Evolutionary conservation across 2,888 invertebrate species (phyloP).

Genomic region (Apamea crenata): DNA sequence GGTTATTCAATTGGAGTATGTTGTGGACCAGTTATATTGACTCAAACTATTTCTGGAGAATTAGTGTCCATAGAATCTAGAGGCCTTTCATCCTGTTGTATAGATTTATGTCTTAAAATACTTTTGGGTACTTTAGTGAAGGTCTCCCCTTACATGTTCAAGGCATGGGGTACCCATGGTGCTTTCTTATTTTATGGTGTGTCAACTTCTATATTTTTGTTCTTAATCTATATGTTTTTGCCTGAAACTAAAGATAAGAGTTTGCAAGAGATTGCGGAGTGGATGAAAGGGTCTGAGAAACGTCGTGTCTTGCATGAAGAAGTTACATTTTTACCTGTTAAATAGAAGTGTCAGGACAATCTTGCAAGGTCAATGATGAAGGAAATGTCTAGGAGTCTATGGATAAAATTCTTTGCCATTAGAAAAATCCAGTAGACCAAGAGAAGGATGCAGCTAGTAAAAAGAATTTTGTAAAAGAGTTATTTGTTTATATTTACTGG

Average conservation of each 20-base stretch:
- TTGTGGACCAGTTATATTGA: constrained; percentile 74
- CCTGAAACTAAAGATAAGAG: constrained; percentile 71
- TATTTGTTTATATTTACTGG: not conserved
- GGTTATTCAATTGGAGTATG: constrained; percentile 66
- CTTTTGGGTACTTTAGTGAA: constrained; percentile 67
- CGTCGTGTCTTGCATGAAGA: constrained; percentile 23
- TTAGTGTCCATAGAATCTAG: constrained; percentile 67
- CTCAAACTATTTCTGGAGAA: constrained; percentile 68
- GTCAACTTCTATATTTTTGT: constrained; percentile 56
- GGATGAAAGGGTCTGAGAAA: constrained; percentile 34
- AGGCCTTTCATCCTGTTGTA: constrained; percentile 55
- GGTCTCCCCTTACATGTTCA: constrained; percentile 68
- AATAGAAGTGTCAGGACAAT: not conserved
- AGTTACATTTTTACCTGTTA: constrained; percentile 22
- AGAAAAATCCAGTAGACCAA: not conserved
- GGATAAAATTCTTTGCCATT: rapidly evolving
- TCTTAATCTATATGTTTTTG: constrained; percentile 67
- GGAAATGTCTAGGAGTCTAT: not conserved
- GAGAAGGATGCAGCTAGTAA: not conserved
- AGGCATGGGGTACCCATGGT: constrained; percentile 63
- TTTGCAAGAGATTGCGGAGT: constrained; percentile 53
- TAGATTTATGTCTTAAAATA: constrained; percentile 60
- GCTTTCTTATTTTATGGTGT: constrained; percentile 69
- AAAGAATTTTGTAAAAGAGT: not conserved
- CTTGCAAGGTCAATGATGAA: too few species aligned